Evolutionary conservation across 2,888 invertebrate genomes (phyloP).

Genomic region (Campoplex capitator): DNA sequence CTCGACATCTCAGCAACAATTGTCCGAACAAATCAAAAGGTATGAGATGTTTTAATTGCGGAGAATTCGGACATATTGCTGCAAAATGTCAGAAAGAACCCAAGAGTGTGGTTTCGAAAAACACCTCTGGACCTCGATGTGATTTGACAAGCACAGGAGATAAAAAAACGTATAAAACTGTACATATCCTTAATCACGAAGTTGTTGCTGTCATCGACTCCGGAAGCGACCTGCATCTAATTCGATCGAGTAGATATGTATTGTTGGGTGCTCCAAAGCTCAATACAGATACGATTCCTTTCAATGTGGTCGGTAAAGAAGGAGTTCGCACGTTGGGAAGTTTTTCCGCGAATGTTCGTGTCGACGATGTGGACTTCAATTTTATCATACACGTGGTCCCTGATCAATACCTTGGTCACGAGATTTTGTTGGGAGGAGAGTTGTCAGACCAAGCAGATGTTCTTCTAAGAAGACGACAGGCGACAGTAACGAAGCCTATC

Average conservation of each 20-base stretch:
- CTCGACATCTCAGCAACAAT: background rate
- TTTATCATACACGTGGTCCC: constrained; percentile 12
- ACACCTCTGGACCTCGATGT: background rate
- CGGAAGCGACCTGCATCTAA: constrained; percentile 56
- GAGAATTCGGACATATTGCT: constrained; percentile 28
- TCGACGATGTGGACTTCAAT: background rate
- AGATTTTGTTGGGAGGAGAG: constrained; percentile 10
- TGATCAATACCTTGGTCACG: constrained; percentile 20
- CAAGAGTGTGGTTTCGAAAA: background rate
- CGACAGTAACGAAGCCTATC: background rate
- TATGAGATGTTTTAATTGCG: constrained; percentile 20
- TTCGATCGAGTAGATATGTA: constrained; percentile 37
- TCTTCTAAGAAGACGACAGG: background rate
- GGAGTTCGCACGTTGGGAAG: constrained; percentile 20
- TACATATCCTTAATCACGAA: constrained; percentile 22
- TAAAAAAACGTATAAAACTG: constrained; percentile 33
- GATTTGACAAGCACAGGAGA: constrained; percentile 27
- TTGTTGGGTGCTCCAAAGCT: constrained; percentile 27
- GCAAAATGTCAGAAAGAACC: constrained; percentile 1
- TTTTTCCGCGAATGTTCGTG: background rate
- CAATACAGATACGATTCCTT: background rate
- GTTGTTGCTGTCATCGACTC: constrained; percentile 59
- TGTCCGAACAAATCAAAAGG: constrained; percentile 31
- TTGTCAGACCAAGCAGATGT: constrained; percentile 8
- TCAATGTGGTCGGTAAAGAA: background rate